Percentiles rank a stretch among this genome's conserved stretches.
phyloP scores from a whole-genome alignment of 2,888 invertebrate genomes.

The Byasa hedistus region DNA sequence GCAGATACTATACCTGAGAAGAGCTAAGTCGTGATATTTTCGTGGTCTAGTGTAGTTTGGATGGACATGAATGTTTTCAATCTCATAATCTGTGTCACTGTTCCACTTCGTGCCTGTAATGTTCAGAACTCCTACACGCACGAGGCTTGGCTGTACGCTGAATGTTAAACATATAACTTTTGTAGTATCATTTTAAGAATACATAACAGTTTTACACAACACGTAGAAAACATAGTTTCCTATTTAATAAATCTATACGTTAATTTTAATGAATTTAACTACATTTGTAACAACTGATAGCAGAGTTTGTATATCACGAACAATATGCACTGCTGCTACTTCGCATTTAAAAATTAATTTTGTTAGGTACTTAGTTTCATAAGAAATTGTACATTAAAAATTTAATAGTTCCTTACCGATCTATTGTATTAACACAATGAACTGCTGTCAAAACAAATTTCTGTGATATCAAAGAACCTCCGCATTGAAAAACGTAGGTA shows the following conservation, averaged over 20 bases:
- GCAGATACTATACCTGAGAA: conserved; percentile 14
- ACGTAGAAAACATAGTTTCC: neutral
- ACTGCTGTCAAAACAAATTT: conserved; percentile 22
- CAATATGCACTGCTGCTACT: no score
- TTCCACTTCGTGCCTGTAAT: conserved; percentile 13
- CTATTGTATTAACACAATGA: conserved; percentile 12
- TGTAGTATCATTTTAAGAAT: neutral
- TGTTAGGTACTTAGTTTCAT: neutral
- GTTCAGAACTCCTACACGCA: conserved; percentile 18
- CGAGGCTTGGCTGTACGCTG: conserved; percentile 14
- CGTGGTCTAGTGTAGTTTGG: conserved; percentile 8
- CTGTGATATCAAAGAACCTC: conserved; percentile 25
- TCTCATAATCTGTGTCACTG: conserved; percentile 15
- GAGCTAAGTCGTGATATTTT: conserved; percentile 24
- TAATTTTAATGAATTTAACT: no score
- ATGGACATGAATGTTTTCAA: conserved; percentile 1
- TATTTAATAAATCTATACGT: no score
- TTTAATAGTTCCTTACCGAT: conserved; percentile 8
- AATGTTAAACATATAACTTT: neutral
- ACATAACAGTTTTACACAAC: neutral
- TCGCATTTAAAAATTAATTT: no score
- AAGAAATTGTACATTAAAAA: neutral
- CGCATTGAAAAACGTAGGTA: conserved; percentile 13
- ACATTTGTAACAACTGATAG: no score
- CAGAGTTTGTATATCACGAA: no score